Evolutionary conservation across 2,888 invertebrate genomes (phyloP), one percentile per base, ranked within the genome.

Genomic region (Ectropis crepuscularia): DNA sequence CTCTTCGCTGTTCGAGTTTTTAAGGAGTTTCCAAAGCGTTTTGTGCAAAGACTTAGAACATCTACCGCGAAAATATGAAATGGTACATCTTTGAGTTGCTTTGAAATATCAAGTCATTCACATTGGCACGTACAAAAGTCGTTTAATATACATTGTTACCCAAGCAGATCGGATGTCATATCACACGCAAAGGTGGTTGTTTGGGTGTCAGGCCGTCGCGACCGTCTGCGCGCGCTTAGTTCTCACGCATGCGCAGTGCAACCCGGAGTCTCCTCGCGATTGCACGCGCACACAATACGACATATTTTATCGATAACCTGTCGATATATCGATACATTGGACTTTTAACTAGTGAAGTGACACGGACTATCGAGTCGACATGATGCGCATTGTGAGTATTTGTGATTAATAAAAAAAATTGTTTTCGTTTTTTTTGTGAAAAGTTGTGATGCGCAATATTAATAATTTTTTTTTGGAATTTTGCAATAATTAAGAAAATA

Each of bases 371-470:
- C 77, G 78, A 78, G 73, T 76, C 77, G 78, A 78, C 88, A 89
- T 71, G 73, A 90, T 91, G 89, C 87, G 86, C 78, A 79, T 79
- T 81, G 91, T 91, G 82, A 88, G 91, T 92, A 87, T 74, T 67
- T 72, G 87, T 87, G 87, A 62, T 72, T 75, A 65, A 74, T 76
- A 28, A 2, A 28, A n/a, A 28, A 28, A 28, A 28, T 28, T 1
- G 1, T 28, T 28, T 28, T 28, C 4, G 1, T 28, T 28, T 1
- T 28, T 28, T 28, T 2, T 28, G 16, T 28, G 16, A 28, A 28
- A 28, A 28, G 16, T 28, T 28, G 16, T 28, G 16, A n/a, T n/a
- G n/a, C n/a, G n/a, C n/a, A n/a, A n/a, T n/a, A n/a, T n/a, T n/a
- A n/a, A n/a, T n/a, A n/a, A n/a, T n/a, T n/a, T 28, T 28, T 28